Percentiles rank a stretch among this genome's conserved stretches.
Conservation (phyloP, 2,888 invertebrate genomes). For the Cylindroiulus punctatus region DNA sequence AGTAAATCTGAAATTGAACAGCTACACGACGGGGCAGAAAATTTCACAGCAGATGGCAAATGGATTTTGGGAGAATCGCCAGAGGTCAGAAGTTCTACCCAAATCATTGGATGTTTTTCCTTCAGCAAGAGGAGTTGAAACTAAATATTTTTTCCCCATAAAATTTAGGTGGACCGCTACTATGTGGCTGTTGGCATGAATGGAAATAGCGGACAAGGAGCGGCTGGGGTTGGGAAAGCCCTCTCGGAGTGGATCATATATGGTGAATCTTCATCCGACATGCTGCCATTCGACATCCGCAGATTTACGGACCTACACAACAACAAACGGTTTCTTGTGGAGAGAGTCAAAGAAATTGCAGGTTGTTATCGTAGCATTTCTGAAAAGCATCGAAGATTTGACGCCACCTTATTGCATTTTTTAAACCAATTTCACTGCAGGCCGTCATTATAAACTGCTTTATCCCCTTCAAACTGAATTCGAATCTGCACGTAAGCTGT, state of each 20-base stretch:
- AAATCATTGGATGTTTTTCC: neutral
- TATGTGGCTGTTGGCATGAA: slow-evolving; percentile 80
- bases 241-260: slow-evolving; percentile 77
- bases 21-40: slow-evolving; percentile 75
- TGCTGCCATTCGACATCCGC: slow-evolving; percentile 74
- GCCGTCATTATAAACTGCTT: slow-evolving; percentile 68
- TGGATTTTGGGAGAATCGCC: slow-evolving; percentile 77
- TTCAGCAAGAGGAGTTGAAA: neutral
- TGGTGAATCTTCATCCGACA: slow-evolving; percentile 72
- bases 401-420: neutral
- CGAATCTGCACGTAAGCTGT: slow-evolving; percentile 72
- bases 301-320: slow-evolving; percentile 76
- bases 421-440: neutral
- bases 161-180: slow-evolving; percentile 72
- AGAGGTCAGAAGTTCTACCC: slow-evolving; percentile 67
- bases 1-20: slow-evolving; percentile 69
- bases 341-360: slow-evolving; percentile 74
- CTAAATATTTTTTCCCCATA: neutral
- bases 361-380: slow-evolving; percentile 69
- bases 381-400: no score
- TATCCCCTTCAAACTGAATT: slow-evolving; percentile 67
- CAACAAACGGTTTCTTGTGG: slow-evolving; percentile 71
- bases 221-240: slow-evolving; percentile 76
- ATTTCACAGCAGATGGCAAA: slow-evolving; percentile 77
- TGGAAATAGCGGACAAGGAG: slow-evolving; percentile 76